Conservation (phyloP, 2,888 invertebrate genomes). For the Drosophila paracracens region DNA sequence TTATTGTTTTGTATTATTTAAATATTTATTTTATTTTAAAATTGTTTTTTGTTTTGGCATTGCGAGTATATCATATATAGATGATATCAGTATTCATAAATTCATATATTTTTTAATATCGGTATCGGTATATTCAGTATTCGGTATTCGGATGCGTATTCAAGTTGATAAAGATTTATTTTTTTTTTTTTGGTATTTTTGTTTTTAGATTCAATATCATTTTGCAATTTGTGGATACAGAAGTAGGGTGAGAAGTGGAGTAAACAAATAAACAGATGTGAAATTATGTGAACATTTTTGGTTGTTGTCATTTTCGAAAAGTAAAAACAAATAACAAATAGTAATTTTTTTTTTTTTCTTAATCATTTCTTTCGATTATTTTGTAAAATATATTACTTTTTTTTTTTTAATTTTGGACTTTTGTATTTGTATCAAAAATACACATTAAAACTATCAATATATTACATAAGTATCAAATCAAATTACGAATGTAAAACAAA, state of each 20-base stretch:
- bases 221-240: slow-evolving; percentile 82
- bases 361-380: slow-evolving; percentile 28
- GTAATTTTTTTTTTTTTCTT: slow-evolving; percentile 23
- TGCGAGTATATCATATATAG: slow-evolving; percentile 53
- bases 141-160: slow-evolving; percentile 51
- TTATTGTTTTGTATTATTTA: slow-evolving; percentile 36
- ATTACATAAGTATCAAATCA: slow-evolving; percentile 49
- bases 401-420: slow-evolving; percentile 26
- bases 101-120: slow-evolving; percentile 29
- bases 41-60: slow-evolving; percentile 37
- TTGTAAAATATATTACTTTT: slow-evolving; percentile 18
- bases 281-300: slow-evolving; percentile 84
- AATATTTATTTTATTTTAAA: slow-evolving; percentile 24
- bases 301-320: slow-evolving; percentile 57
- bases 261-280: slow-evolving; percentile 85
- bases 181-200: slow-evolving; percentile 34
- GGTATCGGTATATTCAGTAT: slow-evolving; percentile 60
- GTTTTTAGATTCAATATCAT: slow-evolving; percentile 52
- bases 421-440: slow-evolving; percentile 34
- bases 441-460: slow-evolving; percentile 44
- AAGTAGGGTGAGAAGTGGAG: slow-evolving; percentile 84
- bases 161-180: slow-evolving; percentile 38
- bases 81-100: slow-evolving; percentile 24
- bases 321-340: slow-evolving; percentile 61
- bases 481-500: slow-evolving; percentile 50